Conservation (phyloP, 2,113 vertebrate genomes). For the Tinamus guttatus region DNA sequence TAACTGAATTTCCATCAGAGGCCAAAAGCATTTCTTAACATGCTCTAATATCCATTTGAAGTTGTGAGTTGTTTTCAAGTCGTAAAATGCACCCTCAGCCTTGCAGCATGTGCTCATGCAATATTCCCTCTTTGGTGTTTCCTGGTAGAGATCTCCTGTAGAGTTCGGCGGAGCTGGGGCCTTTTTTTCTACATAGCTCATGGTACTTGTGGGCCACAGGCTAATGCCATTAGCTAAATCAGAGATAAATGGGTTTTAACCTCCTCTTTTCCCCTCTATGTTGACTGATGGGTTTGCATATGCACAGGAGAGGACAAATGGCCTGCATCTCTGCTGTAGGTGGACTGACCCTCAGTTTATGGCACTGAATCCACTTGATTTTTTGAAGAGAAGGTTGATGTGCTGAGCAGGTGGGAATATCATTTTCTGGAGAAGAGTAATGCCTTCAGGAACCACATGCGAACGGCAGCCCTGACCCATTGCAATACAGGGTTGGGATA, state of each 20-base stretch:
- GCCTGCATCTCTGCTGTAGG: background rate
- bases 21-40: background rate
- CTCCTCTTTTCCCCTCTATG: fast-evolving
- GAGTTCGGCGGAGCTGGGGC: fast-evolving
- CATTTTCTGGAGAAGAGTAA: background rate
- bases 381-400: background rate
- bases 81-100: fast-evolving
- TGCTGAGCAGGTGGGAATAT: background rate
- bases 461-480: background rate
- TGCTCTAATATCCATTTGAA: background rate
- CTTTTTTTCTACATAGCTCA: background rate
- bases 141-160: background rate
- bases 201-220: fast-evolving
- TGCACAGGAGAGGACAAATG: background rate
- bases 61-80: fast-evolving
- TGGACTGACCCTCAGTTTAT: too few relatives aligned
- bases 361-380: too few relatives aligned
- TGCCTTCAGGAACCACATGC: background rate
- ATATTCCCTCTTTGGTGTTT: background rate
- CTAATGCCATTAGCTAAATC: too few relatives aligned
- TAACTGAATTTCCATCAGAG: background rate
- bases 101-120: background rate
- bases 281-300: background rate
- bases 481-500: background rate
- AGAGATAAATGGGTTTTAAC: background rate